phyloP scores from a whole-genome alignment of 2,888 invertebrate genomes.

The Iphiclides podalirius region DNA sequence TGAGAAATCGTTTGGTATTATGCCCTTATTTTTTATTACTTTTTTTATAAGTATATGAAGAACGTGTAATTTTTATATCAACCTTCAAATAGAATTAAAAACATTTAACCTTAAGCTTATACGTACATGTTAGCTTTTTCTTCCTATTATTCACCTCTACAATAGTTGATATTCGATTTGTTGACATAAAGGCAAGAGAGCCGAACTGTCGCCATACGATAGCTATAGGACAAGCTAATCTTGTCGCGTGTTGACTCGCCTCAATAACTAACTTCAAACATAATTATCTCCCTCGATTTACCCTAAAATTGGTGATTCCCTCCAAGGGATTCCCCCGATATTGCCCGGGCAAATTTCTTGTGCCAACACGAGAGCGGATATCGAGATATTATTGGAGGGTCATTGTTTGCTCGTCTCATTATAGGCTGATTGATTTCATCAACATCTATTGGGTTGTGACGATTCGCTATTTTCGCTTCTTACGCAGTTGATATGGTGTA shows the following conservation, averaged over 20 bases:
- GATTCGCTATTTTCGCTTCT: constrained; percentile 9
- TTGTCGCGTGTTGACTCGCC: constrained; percentile 66
- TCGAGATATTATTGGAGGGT: constrained; percentile 63
- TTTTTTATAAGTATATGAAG: no score
- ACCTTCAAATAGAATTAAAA: no score
- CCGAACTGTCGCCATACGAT: background rate
- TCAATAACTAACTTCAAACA: constrained; percentile 79
- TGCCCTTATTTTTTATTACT: no score
- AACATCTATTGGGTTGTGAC: constrained; percentile 27
- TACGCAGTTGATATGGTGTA: background rate
- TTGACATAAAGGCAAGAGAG: constrained; percentile 6
- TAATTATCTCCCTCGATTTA: constrained; percentile 77
- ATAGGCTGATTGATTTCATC: constrained; percentile 73
- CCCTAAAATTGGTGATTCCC: constrained; percentile 73
- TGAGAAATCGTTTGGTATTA: no score
- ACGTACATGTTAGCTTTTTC: no score
- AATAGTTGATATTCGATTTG: background rate
- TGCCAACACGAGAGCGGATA: constrained; percentile 66
- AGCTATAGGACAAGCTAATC: constrained; percentile 44
- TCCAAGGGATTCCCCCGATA: constrained; percentile 62
- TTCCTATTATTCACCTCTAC: no score
- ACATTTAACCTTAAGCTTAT: no score
- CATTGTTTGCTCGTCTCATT: constrained; percentile 77
- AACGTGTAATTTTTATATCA: no score
- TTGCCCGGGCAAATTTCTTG: constrained; percentile 74